Percentiles rank a stretch among this genome's conserved stretches.
These are phyloP conservation scores for Micromussa lordhowensis DNA, from an alignment of 92 coral and sea anemone species.

Conservation along the genomic window DNA sequence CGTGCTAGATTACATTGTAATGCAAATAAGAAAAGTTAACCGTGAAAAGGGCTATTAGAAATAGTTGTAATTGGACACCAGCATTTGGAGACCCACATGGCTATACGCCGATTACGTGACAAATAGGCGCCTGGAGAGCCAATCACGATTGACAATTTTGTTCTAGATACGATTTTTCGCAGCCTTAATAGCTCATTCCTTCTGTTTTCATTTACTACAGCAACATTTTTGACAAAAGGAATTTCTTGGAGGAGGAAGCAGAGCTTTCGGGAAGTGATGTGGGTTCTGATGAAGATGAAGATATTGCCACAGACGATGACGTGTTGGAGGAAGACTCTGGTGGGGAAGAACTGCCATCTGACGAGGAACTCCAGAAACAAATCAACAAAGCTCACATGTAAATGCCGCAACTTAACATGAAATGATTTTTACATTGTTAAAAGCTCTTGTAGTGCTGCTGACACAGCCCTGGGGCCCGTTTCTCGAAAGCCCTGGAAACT, in stretches of 20 bases:
- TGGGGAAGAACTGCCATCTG: constrained; percentile 89
- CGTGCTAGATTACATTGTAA: no score
- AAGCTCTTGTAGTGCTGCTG: no score
- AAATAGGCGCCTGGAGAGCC: no score
- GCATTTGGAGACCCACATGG: no score
- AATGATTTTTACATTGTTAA: background rate
- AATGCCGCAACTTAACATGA: constrained; percentile 37
- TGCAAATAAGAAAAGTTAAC: no score
- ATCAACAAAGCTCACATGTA: constrained; percentile 97
- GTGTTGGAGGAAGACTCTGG: constrained; percentile 90
- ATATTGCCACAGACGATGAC: constrained; percentile 84
- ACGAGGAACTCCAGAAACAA: constrained; percentile 92
- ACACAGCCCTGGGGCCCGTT: no score
- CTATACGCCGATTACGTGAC: no score
- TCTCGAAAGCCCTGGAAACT: no score
- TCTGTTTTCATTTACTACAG: background rate
- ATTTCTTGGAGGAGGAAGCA: constrained; percentile 94
- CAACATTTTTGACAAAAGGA: constrained; percentile 83
- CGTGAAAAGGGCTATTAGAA: no score
- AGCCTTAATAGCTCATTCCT: background rate
- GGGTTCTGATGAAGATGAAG: constrained; percentile 96
- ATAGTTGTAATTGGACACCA: no score
- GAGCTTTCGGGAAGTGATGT: constrained; percentile 97
- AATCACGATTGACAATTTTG: no score
- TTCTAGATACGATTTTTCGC: no score